Conservation (phyloP, 2,113 vertebrate genomes). For the Leucosticte australis region DNA sequence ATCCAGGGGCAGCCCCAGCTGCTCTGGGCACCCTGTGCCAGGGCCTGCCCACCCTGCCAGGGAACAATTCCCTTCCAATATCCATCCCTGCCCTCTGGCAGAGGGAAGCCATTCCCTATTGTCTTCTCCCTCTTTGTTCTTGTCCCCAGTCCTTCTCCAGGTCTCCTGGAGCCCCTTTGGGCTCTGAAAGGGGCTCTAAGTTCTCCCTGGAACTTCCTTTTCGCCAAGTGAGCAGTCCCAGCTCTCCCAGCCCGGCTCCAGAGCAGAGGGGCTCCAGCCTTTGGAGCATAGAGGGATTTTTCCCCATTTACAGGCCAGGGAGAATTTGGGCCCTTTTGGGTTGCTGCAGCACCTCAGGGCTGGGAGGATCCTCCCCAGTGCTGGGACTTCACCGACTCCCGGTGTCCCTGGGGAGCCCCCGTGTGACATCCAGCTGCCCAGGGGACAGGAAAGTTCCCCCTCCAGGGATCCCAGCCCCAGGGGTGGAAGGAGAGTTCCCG, state of each 20-base stretch:
- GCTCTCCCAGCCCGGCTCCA: not conserved
- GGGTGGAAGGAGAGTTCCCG: not conserved
- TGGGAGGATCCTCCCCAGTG: not conserved
- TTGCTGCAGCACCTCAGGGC: not conserved
- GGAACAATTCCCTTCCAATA: not conserved
- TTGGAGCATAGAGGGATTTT: not conserved
- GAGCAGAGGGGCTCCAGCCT: not conserved
- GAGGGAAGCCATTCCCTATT: not conserved
- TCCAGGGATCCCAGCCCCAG: accelerated
- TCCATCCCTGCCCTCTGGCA: not conserved
- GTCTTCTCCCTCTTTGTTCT: not conserved
- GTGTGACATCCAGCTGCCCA: not conserved
- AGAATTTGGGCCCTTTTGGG: not conserved
- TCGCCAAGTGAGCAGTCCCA: not conserved
- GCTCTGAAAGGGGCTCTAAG: not conserved
- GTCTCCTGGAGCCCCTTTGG: not conserved
- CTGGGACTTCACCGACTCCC: not conserved
- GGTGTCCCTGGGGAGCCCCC: not conserved
- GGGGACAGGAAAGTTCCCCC: not conserved
- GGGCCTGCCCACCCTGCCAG: accelerated
- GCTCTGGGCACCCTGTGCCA: not conserved
- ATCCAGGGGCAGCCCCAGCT: not conserved
- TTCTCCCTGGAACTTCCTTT: not conserved
- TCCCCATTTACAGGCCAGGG: not conserved
- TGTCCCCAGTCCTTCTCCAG: not conserved